A percentile compares a stretch with the other conserved stretches of the same genome.
These are phyloP conservation scores for Formica exsecta DNA, from an alignment of 1,140 invertebrate genomes.

Conservation along the genomic window DNA sequence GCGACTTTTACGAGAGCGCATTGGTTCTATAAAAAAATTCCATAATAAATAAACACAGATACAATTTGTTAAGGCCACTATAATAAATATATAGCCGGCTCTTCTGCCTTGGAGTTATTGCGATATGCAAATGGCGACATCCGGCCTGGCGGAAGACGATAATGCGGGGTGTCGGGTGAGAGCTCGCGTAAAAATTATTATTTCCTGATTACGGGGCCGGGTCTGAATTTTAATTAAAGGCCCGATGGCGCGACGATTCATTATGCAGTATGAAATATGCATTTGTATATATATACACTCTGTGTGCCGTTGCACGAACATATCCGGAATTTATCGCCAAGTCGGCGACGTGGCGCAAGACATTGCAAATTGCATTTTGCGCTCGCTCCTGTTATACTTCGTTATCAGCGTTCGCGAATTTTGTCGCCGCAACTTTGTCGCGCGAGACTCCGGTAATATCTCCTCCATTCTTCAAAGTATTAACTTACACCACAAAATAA, in stretches of 20 bases:
- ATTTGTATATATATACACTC: conserved; percentile 61
- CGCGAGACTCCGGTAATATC: neutral
- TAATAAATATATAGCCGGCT: conserved; percentile 32
- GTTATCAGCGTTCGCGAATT: conserved; percentile 38
- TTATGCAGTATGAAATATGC: conserved; percentile 74
- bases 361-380: conserved; percentile 56
- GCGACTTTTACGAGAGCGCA: too few species aligned
- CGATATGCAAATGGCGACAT: conserved; percentile 58
- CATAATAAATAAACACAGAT: conserved; percentile 8
- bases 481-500: neutral
- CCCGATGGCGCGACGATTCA: conserved; percentile 64
- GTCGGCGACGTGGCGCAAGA: conserved; percentile 48
- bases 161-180: conserved; percentile 53
- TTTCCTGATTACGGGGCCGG: conserved; percentile 66
- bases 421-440: conserved; percentile 16
- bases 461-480: neutral
- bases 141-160: conserved; percentile 54
- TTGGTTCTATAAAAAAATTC: neutral
- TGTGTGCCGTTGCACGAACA: conserved; percentile 42
- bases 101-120: conserved; percentile 47
- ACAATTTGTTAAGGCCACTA: neutral
- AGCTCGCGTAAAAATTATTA: conserved; percentile 65
- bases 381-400: conserved; percentile 6
- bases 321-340: conserved; percentile 67
- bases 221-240: conserved; percentile 74